phyloP scores from a whole-genome alignment of 2,888 invertebrate species.

The Platycnemis pennipes region DNA sequence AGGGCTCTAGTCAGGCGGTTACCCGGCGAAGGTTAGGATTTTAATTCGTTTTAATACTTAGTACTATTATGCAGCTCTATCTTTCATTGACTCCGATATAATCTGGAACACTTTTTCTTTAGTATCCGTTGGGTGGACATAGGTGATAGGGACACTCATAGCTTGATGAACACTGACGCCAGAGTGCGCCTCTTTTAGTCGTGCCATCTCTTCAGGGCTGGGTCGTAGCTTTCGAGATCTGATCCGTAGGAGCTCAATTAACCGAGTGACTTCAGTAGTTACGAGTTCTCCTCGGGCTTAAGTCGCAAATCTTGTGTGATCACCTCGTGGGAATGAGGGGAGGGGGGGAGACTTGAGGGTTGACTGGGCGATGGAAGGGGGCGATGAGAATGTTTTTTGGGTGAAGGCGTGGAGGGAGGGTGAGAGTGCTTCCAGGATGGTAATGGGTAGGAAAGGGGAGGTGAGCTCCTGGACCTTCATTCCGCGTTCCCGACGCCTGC shows the following conservation, averaged over 20 bases:
- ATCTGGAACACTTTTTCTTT: too few relatives aligned
- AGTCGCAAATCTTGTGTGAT: constrained; percentile 27
- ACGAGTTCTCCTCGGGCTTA: constrained; percentile 20
- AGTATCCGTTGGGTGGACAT: too few relatives aligned
- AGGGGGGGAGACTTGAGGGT: not conserved
- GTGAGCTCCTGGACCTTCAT: not conserved
- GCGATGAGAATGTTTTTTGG: not conserved
- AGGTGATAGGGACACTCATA: too few relatives aligned
- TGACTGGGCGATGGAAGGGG: not conserved
- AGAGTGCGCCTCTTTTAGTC: too few relatives aligned
- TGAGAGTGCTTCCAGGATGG: not conserved
- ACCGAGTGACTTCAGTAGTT: not conserved
- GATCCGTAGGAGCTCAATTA: not conserved
- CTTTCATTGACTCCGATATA: too few relatives aligned
- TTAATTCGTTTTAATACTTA: too few relatives aligned
- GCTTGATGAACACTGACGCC: too few relatives aligned
- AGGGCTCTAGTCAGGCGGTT: too few relatives aligned
- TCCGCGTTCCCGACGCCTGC: not conserved
- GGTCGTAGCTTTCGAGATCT: not conserved
- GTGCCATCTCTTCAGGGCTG: not conserved
- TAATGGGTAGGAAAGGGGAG: not conserved
- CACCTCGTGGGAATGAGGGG: not conserved
- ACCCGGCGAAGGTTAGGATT: too few relatives aligned
- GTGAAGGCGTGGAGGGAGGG: not conserved
- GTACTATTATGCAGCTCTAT: too few relatives aligned